A percentile compares a stretch with the other conserved stretches of the same genome.
phyloP scores from a whole-genome alignment of 1,140 invertebrate species.

The Trichonephila inaurata region DNA sequence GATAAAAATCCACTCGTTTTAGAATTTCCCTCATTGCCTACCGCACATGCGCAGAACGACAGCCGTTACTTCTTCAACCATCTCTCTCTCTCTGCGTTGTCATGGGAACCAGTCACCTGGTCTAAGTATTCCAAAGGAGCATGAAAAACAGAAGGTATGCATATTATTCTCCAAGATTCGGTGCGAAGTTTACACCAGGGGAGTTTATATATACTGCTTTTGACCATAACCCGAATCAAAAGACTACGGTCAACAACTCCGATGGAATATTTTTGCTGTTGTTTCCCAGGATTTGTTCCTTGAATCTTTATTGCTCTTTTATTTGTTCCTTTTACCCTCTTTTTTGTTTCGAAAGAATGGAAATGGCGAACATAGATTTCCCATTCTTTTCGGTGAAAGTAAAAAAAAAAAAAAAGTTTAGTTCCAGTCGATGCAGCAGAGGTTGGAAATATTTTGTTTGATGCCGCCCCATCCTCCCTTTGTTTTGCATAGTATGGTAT shows the following conservation, averaged over 20 bases:
- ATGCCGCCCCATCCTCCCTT: neutral
- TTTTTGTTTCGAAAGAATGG: neutral
- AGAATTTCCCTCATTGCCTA: too few species aligned
- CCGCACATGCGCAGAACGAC: neutral
- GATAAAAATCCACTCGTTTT: too few species aligned
- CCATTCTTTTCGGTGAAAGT: slow-evolving; percentile 27
- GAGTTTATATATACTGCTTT: slow-evolving; percentile 8
- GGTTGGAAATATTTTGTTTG: neutral
- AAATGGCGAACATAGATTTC: slow-evolving; percentile 36
- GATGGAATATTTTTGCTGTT: slow-evolving; percentile 3
- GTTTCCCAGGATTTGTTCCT: neutral
- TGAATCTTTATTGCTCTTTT: neutral
- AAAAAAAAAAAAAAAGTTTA: slow-evolving; percentile 16
- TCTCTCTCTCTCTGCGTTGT: neutral
- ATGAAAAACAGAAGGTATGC: neutral
- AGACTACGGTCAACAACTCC: slow-evolving; percentile 22
- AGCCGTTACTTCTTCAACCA: neutral
- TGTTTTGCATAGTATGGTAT: neutral
- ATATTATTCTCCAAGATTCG: slow-evolving; percentile 37
- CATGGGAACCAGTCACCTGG: slow-evolving; percentile 46
- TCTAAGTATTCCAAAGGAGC: neutral
- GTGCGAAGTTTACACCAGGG: neutral
- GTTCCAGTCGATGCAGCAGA: neutral
- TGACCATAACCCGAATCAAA: slow-evolving; percentile 52
- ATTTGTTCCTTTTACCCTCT: neutral